Percentiles rank a stretch among this genome's conserved stretches.
These are phyloP conservation scores for Tanytarsus gracilentus DNA, from an alignment of 2,888 invertebrate species.

Conservation along the genomic window DNA sequence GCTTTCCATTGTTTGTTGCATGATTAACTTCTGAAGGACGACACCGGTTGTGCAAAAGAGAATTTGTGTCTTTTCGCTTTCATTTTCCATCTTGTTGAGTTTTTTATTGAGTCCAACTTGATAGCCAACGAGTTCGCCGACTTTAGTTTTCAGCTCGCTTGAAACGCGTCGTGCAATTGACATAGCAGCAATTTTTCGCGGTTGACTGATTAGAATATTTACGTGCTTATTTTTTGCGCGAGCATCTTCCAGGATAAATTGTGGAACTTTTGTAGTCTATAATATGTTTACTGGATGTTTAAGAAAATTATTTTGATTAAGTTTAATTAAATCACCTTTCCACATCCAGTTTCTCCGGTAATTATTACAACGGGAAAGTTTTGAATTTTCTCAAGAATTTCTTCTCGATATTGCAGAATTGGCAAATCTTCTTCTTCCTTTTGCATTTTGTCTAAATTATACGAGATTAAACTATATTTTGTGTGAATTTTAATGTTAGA, in stretches of 20 bases:
- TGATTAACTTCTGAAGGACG: conserved; percentile 66
- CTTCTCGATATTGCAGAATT: conserved; percentile 36
- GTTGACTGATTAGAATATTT: conserved; percentile 89
- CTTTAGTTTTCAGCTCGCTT: conserved; percentile 69
- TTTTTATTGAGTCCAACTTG: conserved; percentile 47
- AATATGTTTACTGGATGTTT: too few relatives aligned
- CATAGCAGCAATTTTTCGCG: conserved; percentile 85
- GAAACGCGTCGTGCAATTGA: conserved; percentile 80
- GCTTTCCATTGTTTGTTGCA: conserved; percentile 57
- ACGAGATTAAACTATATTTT: too few relatives aligned
- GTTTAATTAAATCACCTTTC: conserved; percentile 39
- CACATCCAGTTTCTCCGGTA: conserved; percentile 91
- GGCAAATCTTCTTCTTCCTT: conserved; percentile 34
- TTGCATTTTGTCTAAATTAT: too few relatives aligned
- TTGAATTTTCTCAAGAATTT: conserved; percentile 60
- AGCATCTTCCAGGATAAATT: conserved; percentile 79
- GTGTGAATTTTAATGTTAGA: too few relatives aligned
- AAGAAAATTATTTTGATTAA: background rate
- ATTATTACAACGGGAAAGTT: conserved; percentile 63
- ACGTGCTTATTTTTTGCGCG: conserved; percentile 55
- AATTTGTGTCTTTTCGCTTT: conserved; percentile 54
- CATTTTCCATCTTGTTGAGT: conserved; percentile 30
- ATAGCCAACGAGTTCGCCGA: conserved; percentile 79
- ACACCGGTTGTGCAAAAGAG: conserved; percentile 85
- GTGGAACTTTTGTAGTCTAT: conserved; percentile 54